phyloP scores from a whole-genome alignment of 1,140 invertebrate genomes.

The Reticulitermes speratus region DNA sequence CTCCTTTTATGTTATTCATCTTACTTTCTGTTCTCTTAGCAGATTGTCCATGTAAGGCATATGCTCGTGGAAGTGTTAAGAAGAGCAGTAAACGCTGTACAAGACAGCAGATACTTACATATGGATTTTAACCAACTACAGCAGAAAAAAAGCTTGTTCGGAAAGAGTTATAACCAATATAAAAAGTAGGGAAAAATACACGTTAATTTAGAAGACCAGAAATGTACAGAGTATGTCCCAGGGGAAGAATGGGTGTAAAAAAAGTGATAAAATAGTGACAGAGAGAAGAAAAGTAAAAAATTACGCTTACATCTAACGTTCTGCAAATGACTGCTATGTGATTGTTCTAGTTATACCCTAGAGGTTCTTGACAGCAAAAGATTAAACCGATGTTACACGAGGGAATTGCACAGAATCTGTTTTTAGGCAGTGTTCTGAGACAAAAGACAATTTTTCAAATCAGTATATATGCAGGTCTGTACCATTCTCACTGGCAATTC shows the following conservation, averaged over 20 bases:
- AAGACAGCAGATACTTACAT: not conserved
- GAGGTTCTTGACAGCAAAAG: not conserved
- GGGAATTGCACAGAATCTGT: not conserved
- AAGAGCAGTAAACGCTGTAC: not conserved
- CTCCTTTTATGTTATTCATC: not conserved
- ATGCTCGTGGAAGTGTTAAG: not conserved
- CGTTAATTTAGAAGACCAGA: not conserved
- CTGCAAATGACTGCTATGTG: not conserved
- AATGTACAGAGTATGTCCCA: not conserved
- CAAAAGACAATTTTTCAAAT: not conserved
- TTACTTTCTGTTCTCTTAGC: not conserved
- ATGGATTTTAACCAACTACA: not conserved
- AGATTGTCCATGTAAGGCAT: not conserved
- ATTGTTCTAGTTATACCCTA: not conserved
- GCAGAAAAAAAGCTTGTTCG: not conserved
- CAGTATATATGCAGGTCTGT: too few species aligned
- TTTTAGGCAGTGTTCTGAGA: not conserved
- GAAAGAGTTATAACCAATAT: not conserved
- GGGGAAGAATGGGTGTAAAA: not conserved
- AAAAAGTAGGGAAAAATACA: not conserved
- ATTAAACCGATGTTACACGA: conserved; percentile 5
- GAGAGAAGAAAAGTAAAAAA: not conserved
- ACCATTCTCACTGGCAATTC: too few species aligned
- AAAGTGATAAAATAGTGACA: not conserved
- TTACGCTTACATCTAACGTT: not conserved